Conservation (phyloP, 1,140 invertebrate genomes). For the Chlorops oryzae region DNA sequence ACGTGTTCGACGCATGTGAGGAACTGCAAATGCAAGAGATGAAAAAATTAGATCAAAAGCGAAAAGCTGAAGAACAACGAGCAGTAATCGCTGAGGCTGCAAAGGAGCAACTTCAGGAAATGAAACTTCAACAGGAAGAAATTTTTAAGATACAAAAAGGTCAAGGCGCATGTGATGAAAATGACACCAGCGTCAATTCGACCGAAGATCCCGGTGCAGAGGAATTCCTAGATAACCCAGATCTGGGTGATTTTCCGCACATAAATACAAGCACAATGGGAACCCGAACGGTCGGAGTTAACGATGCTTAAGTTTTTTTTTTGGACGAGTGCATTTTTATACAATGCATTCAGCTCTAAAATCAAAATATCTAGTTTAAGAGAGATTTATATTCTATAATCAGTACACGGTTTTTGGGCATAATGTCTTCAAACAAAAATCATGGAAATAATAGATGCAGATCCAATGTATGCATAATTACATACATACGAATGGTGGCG, state of each 20-base stretch:
- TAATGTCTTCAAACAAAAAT: too few relatives aligned
- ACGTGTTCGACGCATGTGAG: constrained; percentile 38
- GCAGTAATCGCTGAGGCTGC: constrained; percentile 38
- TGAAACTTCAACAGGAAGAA: constrained; percentile 30
- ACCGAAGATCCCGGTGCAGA: constrained; percentile 1
- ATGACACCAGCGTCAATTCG: too few relatives aligned
- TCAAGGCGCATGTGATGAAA: too few relatives aligned
- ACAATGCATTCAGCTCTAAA: too few relatives aligned
- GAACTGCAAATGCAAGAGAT: constrained; percentile 39
- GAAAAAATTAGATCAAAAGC: constrained; percentile 30
- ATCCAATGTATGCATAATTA: too few relatives aligned
- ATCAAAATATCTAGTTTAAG: too few relatives aligned
- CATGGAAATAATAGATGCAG: too few relatives aligned
- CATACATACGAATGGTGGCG: too few relatives aligned
- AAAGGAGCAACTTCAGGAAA: constrained; percentile 32
- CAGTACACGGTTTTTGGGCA: too few relatives aligned
- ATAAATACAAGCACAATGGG: background rate
- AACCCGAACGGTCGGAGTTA: background rate
- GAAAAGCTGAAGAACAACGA: constrained; percentile 33
- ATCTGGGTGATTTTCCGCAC: background rate
- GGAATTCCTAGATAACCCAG: background rate
- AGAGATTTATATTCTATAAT: too few relatives aligned
- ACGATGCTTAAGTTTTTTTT: background rate
- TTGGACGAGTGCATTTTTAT: too few relatives aligned
- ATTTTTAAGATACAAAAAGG: constrained; percentile 14